A percentile compares a stretch with the other conserved stretches of the same genome.
These are phyloP conservation scores for Amphiprion percula DNA, from an alignment of 2,113 vertebrate species.

Conservation along the genomic window DNA sequence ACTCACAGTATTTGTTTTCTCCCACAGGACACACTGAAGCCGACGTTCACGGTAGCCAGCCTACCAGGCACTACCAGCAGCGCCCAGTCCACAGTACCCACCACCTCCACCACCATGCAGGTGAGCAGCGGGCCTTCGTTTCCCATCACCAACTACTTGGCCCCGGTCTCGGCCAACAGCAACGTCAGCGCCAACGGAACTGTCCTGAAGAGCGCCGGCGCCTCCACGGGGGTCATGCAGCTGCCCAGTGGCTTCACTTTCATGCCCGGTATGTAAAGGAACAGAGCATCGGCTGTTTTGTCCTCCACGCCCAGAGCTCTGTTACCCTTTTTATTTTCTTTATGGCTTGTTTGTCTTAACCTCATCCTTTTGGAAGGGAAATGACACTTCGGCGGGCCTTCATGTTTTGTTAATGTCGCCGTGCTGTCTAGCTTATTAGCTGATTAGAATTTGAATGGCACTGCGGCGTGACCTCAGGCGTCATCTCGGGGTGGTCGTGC, in stretches of 20 bases:
- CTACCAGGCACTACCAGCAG: slow-evolving; percentile 91
- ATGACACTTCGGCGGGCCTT: slow-evolving; percentile 11
- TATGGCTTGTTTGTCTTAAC: slow-evolving; percentile 10
- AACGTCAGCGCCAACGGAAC: slow-evolving; percentile 95
- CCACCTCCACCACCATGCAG: slow-evolving; percentile 98
- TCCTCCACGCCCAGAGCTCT: background rate
- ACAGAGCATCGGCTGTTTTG: background rate
- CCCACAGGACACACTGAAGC: slow-evolving; percentile 93
- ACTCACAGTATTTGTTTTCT: background rate
- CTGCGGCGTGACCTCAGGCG: slow-evolving; percentile 23
- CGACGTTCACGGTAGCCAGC: slow-evolving; percentile 94
- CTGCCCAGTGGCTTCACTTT: slow-evolving; percentile 95
- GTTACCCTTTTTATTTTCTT: background rate
- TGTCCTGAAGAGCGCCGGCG: slow-evolving; percentile 92
- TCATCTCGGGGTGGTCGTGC: slow-evolving; percentile 28
- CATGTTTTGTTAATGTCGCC: slow-evolving; percentile 39
- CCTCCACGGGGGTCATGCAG: slow-evolving; percentile 93
- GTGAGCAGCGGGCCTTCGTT: slow-evolving; percentile 95
- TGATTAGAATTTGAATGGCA: slow-evolving; percentile 76
- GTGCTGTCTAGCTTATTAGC: slow-evolving; percentile 36
- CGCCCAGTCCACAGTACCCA: slow-evolving; percentile 91
- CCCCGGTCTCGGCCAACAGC: slow-evolving; percentile 91
- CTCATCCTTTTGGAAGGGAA: slow-evolving; percentile 9
- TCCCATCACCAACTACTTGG: slow-evolving; percentile 99
- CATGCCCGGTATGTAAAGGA: slow-evolving; percentile 91